Base-by-base conservation (phyloP, 2,797 vertebrate species). In the Valencia hispanica region DNA sequence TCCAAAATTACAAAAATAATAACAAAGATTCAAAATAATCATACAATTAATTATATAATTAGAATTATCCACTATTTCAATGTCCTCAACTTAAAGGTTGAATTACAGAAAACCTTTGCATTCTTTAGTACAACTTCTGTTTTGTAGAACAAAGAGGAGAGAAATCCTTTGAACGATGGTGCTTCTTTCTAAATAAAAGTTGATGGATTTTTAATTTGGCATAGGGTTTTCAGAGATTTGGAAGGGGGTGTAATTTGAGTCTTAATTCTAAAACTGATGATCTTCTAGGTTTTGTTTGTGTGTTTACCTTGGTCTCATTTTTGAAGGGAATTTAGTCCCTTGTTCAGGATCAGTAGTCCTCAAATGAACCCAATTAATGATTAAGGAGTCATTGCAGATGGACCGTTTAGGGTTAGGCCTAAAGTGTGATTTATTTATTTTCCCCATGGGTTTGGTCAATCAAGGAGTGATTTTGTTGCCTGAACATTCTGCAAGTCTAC, bases 161-260 rank as follows among this genome's bases (percentile, higher is more conserved):
- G 55, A 45, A 75, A 73, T 36, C 50, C 18, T 80, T 81, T 84
- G 79, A 86, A 88, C 72, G 72, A 86, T 84, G 73, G 59, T 73
- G 79, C 84, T 81, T 73, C 43, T 68, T 72, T 79, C 43, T 66
- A 57, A 84, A 81, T 71, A 81, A 47, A 84, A 85, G 55, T 77
- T 3, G 2, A 68, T 83, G 61, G 32, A 75, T 80, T 79, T 83
- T 70, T 88, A 84, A 89, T 85, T 88, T 73, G 68, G n/a, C 51
- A 77, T 71, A 34, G 25, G 71, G 74, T 57, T 70, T 85, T 51
- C 4, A 57, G 83, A 80, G 78, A 85, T 55, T 82, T 77, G 50
- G 3, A n/a, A 55, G 61, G 36, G 72, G 59, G 32, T 50, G 34
- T 66, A n/a, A 17, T 41, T 30, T 6, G 20, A 12, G 22, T 36